phyloP scores from a whole-genome alignment of 2,888 invertebrate species.

The Rhaphigaster nebulosa region DNA sequence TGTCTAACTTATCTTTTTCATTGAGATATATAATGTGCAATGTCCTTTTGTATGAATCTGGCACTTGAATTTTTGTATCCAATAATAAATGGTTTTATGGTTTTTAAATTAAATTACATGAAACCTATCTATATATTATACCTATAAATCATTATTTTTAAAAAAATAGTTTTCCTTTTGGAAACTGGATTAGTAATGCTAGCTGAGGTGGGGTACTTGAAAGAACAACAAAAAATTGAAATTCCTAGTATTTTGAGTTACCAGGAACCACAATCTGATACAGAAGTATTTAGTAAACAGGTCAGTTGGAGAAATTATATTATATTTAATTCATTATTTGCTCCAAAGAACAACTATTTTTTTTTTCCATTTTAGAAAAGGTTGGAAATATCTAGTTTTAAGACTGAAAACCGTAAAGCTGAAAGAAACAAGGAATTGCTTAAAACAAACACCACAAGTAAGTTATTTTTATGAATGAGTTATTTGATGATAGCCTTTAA shows the following conservation, averaged over 20 bases:
- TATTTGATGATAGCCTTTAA: neutral
- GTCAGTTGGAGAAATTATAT: neutral
- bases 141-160: neutral
- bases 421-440: constrained; percentile 64
- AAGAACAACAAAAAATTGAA: neutral
- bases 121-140: neutral
- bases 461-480: neutral
- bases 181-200: constrained; percentile 53
- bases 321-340: neutral
- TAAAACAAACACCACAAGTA: constrained; percentile 64
- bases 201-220: constrained; percentile 51
- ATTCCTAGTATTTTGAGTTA: constrained; percentile 5
- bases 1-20: neutral
- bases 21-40: neutral
- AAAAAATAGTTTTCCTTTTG: constrained; percentile 47
- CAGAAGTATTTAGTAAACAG: neutral
- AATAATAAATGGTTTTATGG: neutral
- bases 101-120: neutral
- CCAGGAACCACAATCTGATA: neutral
- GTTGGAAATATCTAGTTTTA: constrained; percentile 60
- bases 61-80: neutral
- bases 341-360: neutral
- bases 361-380: constrained; percentile 47
- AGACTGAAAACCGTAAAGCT: constrained; percentile 63
- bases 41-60: neutral